phyloP scores from a whole-genome alignment of 2,888 invertebrate genomes.

The Hirtodrosophila trivittata region DNA sequence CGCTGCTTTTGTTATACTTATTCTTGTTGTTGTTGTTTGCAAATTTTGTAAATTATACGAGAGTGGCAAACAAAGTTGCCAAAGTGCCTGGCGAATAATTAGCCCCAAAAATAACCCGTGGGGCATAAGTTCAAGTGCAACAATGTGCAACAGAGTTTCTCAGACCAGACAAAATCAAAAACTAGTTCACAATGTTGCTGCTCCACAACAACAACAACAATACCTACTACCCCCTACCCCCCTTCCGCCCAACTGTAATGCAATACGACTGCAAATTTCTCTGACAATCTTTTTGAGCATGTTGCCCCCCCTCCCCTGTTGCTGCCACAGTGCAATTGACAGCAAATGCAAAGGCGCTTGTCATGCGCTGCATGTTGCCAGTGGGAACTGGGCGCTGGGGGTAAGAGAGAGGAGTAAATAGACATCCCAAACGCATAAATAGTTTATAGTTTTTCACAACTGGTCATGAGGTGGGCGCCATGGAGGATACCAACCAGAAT shows the following conservation, averaged over 20 bases:
- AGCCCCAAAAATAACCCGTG: slow-evolving; percentile 74
- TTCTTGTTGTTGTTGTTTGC: slow-evolving; percentile 42
- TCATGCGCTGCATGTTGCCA: slow-evolving; percentile 66
- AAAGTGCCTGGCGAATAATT: slow-evolving; percentile 77
- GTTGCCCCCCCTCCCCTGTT: slow-evolving; percentile 30
- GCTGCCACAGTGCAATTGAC: slow-evolving; percentile 57
- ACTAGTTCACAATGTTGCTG: slow-evolving; percentile 64
- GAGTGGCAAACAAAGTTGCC: slow-evolving; percentile 71
- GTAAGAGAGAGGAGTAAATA: slow-evolving; percentile 11
- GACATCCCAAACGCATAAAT: slow-evolving; percentile 77
- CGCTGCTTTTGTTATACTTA: slow-evolving; percentile 29
- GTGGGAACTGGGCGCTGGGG: not conserved
- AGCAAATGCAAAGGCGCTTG: slow-evolving; percentile 74
- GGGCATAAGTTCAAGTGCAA: slow-evolving; percentile 79
- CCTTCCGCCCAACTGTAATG: slow-evolving; percentile 52
- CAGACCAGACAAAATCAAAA: slow-evolving; percentile 62
- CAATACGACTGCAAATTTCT: slow-evolving; percentile 44
- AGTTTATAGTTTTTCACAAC: slow-evolving; percentile 65
- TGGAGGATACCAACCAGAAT: slow-evolving; percentile 2
- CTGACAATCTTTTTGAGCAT: slow-evolving; percentile 18
- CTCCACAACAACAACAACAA: not conserved
- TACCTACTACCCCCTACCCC: not conserved
- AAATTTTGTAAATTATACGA: slow-evolving; percentile 62
- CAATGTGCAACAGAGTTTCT: slow-evolving; percentile 72
- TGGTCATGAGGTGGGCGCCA: slow-evolving; percentile 38